Percentiles rank a stretch among this genome's conserved stretches.
Conservation (phyloP, 2,888 invertebrate species). For the Gasteruption jaculator region DNA sequence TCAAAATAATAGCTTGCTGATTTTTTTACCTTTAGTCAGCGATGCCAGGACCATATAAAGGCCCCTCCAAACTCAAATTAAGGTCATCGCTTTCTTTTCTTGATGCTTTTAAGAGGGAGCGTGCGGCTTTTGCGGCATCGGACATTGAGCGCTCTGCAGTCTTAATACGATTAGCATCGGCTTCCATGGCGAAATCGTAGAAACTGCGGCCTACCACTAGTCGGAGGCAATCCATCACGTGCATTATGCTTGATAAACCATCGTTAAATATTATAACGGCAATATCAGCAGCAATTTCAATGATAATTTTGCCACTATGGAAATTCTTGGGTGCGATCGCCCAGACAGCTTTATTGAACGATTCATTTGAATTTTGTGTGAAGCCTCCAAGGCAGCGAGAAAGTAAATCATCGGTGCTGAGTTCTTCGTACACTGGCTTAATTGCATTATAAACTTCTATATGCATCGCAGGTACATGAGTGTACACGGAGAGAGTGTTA, state of each 20-base stretch:
- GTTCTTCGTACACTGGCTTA: constrained; percentile 19
- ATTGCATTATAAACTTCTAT: constrained; percentile 18
- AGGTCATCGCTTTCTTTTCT: no score
- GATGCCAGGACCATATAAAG: no score
- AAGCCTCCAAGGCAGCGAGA: constrained; percentile 20
- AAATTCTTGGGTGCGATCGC: constrained; percentile 19
- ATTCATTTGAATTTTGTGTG: constrained; percentile 22
- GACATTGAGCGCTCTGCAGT: no score
- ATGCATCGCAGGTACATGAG: constrained; percentile 13
- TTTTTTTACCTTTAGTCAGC: constrained; percentile 6
- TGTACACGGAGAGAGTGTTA: constrained; percentile 12
- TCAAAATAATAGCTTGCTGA: constrained; percentile 6
- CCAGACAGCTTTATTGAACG: constrained; percentile 20
- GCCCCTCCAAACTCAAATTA: no score
- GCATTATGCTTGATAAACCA: constrained; percentile 9
- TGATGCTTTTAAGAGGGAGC: no score
- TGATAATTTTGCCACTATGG: constrained; percentile 18
- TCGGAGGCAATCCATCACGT: constrained; percentile 14
- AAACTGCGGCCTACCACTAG: constrained; percentile 12
- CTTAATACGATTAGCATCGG: constrained; percentile 13
- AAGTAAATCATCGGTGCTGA: constrained; percentile 20
- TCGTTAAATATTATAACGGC: no score
- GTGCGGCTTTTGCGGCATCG: no score
- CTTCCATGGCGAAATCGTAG: constrained; percentile 15
- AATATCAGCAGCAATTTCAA: constrained; percentile 16